Conservation (phyloP, 2,113 vertebrate species). For the human (Homo sapiens) region DNA sequence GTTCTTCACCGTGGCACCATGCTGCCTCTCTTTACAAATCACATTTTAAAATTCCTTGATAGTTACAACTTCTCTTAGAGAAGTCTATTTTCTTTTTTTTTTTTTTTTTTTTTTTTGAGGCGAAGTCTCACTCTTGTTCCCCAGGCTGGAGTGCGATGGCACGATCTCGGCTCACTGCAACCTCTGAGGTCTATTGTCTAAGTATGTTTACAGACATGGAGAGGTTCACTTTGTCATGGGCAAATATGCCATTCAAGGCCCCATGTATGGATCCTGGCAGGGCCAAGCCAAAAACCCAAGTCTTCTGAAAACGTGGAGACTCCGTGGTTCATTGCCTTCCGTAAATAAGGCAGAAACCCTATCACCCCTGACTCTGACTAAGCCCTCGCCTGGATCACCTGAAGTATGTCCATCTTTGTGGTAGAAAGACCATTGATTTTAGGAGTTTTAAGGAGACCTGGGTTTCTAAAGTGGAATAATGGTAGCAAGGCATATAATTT, state of each 20-base stretch:
- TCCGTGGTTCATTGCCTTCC: neutral
- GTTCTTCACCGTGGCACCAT: neutral
- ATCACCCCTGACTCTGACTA: neutral
- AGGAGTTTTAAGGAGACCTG: neutral
- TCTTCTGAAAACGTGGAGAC: neutral
- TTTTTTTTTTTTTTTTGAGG: neutral
- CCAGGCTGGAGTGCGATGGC: too few relatives aligned
- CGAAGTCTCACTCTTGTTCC: too few relatives aligned
- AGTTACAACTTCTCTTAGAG: neutral
- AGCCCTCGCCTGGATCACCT: neutral
- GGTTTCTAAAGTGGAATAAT: neutral
- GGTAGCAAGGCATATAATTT: neutral
- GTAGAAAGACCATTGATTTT: neutral
- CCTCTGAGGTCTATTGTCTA: neutral
- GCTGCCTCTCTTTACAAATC: neutral
- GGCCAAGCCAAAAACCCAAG: neutral
- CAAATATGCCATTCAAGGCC: neutral
- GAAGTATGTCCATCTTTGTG: neutral
- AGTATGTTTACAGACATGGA: neutral
- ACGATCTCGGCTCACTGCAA: too few relatives aligned
- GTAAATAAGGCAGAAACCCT: neutral
- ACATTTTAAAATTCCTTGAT: neutral
- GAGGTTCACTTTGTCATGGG: neutral
- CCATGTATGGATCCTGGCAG: neutral
- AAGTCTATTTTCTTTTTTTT: neutral